Percentiles rank a stretch among this genome's conserved stretches.
Evolutionary conservation across 2,797 vertebrate species (phyloP).

Genomic region (Anisognathus igniventris): DNA sequence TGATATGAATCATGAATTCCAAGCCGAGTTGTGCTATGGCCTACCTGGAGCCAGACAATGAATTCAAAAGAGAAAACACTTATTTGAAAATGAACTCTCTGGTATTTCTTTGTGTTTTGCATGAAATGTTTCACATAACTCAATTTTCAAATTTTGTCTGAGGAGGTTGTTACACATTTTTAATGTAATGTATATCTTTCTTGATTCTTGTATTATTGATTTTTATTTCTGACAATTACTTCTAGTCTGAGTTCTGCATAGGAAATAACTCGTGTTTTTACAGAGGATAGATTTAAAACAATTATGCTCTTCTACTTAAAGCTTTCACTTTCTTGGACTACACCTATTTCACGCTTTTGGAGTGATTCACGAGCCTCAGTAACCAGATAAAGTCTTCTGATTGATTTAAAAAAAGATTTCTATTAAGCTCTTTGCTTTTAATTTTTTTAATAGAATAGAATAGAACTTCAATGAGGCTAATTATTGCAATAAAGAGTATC

Average conservation of each 20-base stretch:
- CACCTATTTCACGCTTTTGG: neutral
- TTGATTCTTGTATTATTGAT: neutral
- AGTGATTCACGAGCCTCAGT: neutral
- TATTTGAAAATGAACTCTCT: neutral
- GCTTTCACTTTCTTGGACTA: neutral
- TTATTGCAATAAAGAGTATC: neutral
- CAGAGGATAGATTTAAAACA: neutral
- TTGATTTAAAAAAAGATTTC: neutral
- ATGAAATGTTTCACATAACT: neutral
- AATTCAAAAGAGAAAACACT: neutral
- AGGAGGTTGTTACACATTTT: neutral
- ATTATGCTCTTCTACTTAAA: neutral
- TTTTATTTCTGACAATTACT: neutral
- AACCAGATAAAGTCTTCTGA: neutral
- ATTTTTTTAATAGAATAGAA: neutral
- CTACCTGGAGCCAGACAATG: neutral
- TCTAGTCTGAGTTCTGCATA: neutral
- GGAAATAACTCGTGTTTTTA: neutral
- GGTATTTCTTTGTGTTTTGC: neutral
- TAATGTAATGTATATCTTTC: neutral
- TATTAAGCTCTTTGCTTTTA: neutral
- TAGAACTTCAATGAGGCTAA: neutral
- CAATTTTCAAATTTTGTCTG: neutral
- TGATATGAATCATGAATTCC: neutral
- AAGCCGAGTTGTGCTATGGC: neutral